A percentile compares a stretch with the other conserved stretches of the same genome.
Conservation (phyloP, 2,113 vertebrate species). For the Hoplias malabaricus region DNA sequence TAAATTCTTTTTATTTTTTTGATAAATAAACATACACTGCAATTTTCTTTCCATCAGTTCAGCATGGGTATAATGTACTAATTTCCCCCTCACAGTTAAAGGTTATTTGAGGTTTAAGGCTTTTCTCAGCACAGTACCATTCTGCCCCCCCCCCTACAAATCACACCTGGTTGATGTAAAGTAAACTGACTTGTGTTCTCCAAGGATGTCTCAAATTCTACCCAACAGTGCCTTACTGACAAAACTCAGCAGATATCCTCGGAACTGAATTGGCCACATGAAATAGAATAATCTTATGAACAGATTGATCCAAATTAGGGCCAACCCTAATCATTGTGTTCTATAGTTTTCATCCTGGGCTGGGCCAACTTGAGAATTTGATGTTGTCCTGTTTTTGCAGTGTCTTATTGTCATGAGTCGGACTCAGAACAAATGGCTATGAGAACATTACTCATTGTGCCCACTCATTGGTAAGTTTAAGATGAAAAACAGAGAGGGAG, state of each 20-base stretch:
- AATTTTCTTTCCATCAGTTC: constrained; percentile 44
- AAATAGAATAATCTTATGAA: background rate
- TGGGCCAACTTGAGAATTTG: background rate
- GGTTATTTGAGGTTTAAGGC: constrained; percentile 33
- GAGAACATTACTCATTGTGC: background rate
- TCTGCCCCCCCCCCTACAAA: constrained; percentile 52
- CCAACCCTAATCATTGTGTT: background rate
- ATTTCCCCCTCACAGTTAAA: background rate
- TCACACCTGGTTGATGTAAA: constrained; percentile 58
- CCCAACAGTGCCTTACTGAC: too few species aligned
- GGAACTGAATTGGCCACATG: background rate
- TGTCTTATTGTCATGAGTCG: background rate
- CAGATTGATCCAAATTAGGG: background rate
- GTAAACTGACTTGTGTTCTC: background rate
- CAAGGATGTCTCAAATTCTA: background rate
- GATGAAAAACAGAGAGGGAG: background rate
- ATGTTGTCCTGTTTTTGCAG: background rate
- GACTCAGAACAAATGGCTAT: background rate
- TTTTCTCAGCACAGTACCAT: constrained; percentile 31
- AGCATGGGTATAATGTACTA: background rate
- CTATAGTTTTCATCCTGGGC: background rate
- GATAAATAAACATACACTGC: constrained; percentile 54
- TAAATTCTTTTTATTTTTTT: constrained; percentile 52
- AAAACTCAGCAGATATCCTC: background rate
- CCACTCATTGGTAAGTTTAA: background rate